Percentiles rank a stretch among this genome's conserved stretches.
phyloP scores from a whole-genome alignment of 2,113 vertebrate genomes.

The Onychostoma macrolepis region DNA sequence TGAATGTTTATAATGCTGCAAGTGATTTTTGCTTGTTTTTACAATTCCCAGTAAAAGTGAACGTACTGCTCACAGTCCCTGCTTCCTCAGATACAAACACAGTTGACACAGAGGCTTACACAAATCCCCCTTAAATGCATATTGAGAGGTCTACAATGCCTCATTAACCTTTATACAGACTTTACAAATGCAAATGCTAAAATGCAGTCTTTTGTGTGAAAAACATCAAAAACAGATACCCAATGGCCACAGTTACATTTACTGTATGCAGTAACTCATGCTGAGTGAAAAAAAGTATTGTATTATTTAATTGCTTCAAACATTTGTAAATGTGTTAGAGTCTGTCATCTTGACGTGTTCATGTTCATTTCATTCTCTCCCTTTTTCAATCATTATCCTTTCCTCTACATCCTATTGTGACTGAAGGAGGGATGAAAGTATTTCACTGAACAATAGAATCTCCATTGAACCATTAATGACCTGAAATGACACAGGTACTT shows the following conservation, averaged over 20 bases:
- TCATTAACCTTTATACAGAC: neutral
- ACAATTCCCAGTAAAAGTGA: neutral
- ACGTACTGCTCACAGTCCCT: neutral
- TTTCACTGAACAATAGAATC: neutral
- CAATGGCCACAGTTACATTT: neutral
- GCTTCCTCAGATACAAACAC: neutral
- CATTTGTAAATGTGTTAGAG: neutral
- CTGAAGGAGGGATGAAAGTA: neutral
- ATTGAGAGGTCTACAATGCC: too few relatives aligned
- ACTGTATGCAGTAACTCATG: neutral
- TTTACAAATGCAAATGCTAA: neutral
- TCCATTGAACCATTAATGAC: neutral
- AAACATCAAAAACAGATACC: neutral
- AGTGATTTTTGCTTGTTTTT: neutral
- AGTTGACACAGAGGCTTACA: neutral
- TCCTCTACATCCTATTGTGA: neutral
- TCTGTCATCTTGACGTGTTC: neutral
- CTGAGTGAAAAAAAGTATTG: neutral
- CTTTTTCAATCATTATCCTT: neutral
- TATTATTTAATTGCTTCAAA: neutral
- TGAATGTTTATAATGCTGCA: neutral
- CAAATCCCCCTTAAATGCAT: too few relatives aligned
- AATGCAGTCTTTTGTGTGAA: neutral
- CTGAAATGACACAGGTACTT: neutral
- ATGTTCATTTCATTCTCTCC: neutral